Conservation (phyloP, 1,140 invertebrate species). For the Araneus ventricosus region DNA sequence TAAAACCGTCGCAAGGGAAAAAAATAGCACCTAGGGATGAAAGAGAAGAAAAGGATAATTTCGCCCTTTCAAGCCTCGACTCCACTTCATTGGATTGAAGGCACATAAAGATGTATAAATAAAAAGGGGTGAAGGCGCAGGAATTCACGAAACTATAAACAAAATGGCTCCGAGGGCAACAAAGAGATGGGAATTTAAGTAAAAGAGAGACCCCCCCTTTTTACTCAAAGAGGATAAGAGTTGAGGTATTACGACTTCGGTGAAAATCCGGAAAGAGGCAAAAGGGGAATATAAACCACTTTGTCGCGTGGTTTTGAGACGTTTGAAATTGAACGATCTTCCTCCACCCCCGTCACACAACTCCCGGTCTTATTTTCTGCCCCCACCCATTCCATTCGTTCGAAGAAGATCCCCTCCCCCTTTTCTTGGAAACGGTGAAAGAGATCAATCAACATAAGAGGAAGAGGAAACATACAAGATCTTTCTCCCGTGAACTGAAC, state of each 20-base stretch:
- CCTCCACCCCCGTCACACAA: background rate
- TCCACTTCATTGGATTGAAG: background rate
- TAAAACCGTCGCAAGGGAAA: background rate
- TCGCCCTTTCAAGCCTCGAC: background rate
- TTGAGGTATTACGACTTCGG: background rate
- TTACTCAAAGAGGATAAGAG: background rate
- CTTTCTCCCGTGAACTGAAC: background rate
- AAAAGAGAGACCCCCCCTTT: background rate
- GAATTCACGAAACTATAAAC: conserved; percentile 8
- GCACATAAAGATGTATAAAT: background rate
- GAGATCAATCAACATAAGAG: conserved; percentile 20
- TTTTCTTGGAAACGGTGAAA: background rate
- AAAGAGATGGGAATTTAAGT: conserved; percentile 39
- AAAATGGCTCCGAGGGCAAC: background rate
- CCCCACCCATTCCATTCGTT: background rate
- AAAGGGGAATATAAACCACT: conserved; percentile 39
- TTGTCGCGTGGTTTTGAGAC: conserved; percentile 25
- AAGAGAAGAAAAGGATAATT: background rate
- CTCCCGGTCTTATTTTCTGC: background rate
- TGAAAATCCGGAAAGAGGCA: background rate
- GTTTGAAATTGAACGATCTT: conserved; percentile 44
- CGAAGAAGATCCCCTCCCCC: background rate
- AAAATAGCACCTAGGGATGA: background rate
- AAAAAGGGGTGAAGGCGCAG: background rate
- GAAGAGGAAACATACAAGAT: conserved; percentile 1